Evolutionary conservation across 2,888 invertebrate genomes (phyloP).

Genomic region (Electrophaes corylata): DNA sequence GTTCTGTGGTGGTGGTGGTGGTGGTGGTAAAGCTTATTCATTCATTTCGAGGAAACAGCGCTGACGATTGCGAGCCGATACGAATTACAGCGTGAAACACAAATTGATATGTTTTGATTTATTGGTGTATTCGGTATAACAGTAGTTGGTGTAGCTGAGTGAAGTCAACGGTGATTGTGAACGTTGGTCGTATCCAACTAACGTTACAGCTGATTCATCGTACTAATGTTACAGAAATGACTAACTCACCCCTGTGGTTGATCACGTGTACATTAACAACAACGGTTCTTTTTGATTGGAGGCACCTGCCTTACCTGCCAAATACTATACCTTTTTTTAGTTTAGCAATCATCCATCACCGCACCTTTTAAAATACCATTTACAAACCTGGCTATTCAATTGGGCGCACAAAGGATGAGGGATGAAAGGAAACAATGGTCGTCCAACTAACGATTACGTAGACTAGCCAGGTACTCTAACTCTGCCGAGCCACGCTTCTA

Average conservation of each 20-base stretch:
- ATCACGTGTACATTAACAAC: background rate
- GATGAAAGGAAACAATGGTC: background rate
- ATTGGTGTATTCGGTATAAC: conserved; percentile 15
- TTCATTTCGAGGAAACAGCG: conserved; percentile 35
- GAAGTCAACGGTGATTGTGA: background rate
- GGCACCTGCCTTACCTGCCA: background rate
- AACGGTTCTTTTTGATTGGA: background rate
- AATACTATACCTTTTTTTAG: background rate
- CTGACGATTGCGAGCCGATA: conserved; percentile 29
- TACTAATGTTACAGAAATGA: background rate
- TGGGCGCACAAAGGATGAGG: background rate
- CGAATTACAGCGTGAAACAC: conserved; percentile 29
- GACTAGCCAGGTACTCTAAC: conserved; percentile 10
- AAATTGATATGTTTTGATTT: conserved; percentile 27
- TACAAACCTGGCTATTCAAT: background rate
- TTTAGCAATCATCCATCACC: background rate
- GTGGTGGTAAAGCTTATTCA: conserved; percentile 48
- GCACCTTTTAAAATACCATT: background rate
- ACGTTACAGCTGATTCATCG: background rate
- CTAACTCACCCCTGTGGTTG: background rate
- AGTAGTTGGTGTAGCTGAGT: conserved; percentile 1
- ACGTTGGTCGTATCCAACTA: background rate
- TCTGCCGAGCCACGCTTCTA: conserved; percentile 23
- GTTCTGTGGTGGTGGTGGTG: conserved; percentile 14
- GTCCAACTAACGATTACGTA: conserved; percentile 6